A percentile compares a stretch with the other conserved stretches of the same genome.
These are phyloP conservation scores for Didymodactylos carnosus DNA, from an alignment of 2,888 invertebrate genomes.

Conservation along the genomic window DNA sequence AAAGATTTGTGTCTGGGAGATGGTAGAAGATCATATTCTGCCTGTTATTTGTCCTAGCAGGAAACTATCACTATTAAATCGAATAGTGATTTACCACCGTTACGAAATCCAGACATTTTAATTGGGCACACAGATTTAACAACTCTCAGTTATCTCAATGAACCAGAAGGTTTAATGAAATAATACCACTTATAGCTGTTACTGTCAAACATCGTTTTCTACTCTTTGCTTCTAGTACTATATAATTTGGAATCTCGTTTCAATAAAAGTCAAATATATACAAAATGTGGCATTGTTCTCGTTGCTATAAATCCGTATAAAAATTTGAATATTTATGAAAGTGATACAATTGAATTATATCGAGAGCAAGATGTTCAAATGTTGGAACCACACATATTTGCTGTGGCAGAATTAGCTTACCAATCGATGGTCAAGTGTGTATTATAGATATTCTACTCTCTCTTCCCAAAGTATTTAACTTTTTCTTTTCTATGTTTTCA, in stretches of 20 bases:
- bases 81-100: conserved; percentile 48
- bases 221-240: conserved; percentile 43
- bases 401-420: conserved; percentile 89
- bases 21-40: neutral
- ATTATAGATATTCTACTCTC: too few species aligned
- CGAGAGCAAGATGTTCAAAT: conserved; percentile 73
- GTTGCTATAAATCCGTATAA: conserved; percentile 96
- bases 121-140: conserved; percentile 94
- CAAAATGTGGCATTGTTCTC: conserved; percentile 91
- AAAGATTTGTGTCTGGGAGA: too few species aligned
- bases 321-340: conserved; percentile 70
- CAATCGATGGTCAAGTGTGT: conserved; percentile 56
- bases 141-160: conserved; percentile 81
- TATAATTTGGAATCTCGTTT: conserved; percentile 83
- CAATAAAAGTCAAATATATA: conserved; percentile 77
- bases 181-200: neutral
- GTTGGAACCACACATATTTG: conserved; percentile 92
- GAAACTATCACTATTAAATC: neutral
- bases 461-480: too few species aligned
- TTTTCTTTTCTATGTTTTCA: too few species aligned
- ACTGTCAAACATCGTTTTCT: neutral
- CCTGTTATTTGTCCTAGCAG: neutral
- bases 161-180: conserved; percentile 46
- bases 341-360: conserved; percentile 82
- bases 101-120: conserved; percentile 79